A percentile compares a stretch with the other conserved stretches of the same genome.
Evolutionary conservation across 2,113 vertebrate species (phyloP).

Genomic region (Coturnix japonica): DNA sequence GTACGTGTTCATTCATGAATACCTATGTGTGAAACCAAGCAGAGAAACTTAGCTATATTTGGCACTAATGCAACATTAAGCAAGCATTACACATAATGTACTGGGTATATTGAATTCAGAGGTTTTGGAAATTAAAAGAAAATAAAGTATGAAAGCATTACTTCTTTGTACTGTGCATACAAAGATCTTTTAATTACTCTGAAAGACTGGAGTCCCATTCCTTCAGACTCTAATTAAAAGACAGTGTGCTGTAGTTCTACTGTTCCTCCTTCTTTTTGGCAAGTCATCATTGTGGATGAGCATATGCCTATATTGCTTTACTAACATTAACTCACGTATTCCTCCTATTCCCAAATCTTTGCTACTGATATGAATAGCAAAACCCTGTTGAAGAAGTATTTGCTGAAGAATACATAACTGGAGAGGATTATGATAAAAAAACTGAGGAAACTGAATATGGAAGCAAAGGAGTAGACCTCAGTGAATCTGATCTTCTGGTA

Average conservation of each 20-base stretch:
- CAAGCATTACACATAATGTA: slow-evolving; percentile 9
- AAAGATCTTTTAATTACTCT: slow-evolving; percentile 75
- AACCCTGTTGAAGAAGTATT: slow-evolving; percentile 92
- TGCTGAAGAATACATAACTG: slow-evolving; percentile 88
- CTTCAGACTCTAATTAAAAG: slow-evolving; percentile 74
- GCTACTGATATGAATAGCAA: slow-evolving; percentile 80
- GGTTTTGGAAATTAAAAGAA: background rate
- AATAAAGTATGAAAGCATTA: slow-evolving; percentile 63
- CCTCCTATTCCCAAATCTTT: slow-evolving; percentile 82
- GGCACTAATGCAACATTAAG: slow-evolving; percentile 25
- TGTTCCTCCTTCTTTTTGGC: slow-evolving; percentile 46
- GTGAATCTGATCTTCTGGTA: slow-evolving; percentile 91
- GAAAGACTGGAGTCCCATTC: slow-evolving; percentile 47
- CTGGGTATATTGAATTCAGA: slow-evolving; percentile 49
- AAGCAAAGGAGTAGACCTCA: slow-evolving; percentile 88
- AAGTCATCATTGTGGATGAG: slow-evolving; percentile 67
- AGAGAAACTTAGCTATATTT: slow-evolving; percentile 24
- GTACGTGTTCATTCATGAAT: background rate
- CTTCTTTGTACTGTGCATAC: slow-evolving; percentile 56
- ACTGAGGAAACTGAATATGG: slow-evolving; percentile 81
- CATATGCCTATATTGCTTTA: slow-evolving; percentile 81
- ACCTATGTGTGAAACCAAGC: slow-evolving; percentile 51
- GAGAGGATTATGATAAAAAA: slow-evolving; percentile 85
- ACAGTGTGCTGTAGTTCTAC: slow-evolving; percentile 50
- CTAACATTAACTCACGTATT: slow-evolving; percentile 87